Percentiles rank a stretch among this genome's conserved stretches.
Evolutionary conservation across 2,113 vertebrate species (phyloP).

Genomic region (Pithys albifrons): DNA sequence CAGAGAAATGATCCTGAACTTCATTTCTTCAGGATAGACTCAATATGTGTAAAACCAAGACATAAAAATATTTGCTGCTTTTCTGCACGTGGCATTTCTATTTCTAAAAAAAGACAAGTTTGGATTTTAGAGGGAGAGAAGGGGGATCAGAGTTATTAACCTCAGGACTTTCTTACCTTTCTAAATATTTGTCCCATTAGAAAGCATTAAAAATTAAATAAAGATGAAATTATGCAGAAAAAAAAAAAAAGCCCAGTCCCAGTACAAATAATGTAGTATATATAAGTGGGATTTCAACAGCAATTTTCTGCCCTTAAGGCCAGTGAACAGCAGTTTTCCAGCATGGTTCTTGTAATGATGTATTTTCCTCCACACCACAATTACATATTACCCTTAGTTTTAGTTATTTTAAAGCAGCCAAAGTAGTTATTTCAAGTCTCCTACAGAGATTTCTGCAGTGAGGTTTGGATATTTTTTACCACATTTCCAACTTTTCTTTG

Average conservation of each 20-base stretch:
- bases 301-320: background rate
- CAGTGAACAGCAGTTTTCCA: background rate
- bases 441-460: background rate
- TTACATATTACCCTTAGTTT: background rate
- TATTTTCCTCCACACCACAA: background rate
- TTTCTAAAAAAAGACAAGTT: background rate
- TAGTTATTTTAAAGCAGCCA: background rate
- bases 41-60: background rate
- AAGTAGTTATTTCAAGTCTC: background rate
- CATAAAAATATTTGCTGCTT: background rate
- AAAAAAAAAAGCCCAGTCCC: slow-evolving; percentile 10
- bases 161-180: slow-evolving; percentile 71
- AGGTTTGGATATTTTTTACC: background rate
- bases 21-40: background rate
- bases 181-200: slow-evolving; percentile 73
- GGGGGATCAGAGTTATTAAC: slow-evolving; percentile 41
- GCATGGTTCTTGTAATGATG: background rate
- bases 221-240: slow-evolving; percentile 70
- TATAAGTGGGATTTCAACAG: slow-evolving; percentile 63
- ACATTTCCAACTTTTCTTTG: background rate
- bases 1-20: background rate
- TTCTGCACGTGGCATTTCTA: background rate
- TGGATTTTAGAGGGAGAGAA: background rate
- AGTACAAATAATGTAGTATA: slow-evolving; percentile 73
- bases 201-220: slow-evolving; percentile 75